These are phyloP conservation scores for Thymelicus acteon DNA, from an alignment of 2,888 invertebrate species.

Conservation along the genomic window DNA sequence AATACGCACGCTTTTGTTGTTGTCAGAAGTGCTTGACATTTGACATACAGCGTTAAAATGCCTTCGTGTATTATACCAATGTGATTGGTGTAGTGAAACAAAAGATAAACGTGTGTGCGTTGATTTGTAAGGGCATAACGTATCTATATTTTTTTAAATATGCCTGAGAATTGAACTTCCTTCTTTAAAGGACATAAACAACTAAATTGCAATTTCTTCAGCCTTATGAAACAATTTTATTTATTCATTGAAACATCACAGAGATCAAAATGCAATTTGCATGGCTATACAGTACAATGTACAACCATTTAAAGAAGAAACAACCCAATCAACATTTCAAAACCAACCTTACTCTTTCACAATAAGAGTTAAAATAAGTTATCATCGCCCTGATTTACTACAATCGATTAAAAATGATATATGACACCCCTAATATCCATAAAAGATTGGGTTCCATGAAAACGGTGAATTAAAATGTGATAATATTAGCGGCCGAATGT, in stretches of 20 bases:
- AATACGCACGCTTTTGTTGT: too few relatives aligned
- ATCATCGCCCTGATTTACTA: constrained; percentile 40
- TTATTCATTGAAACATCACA: not conserved
- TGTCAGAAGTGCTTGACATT: too few relatives aligned
- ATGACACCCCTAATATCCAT: constrained; percentile 40
- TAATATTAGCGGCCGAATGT: constrained; percentile 31
- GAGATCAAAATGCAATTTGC: constrained; percentile 30
- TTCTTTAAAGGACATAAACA: not conserved
- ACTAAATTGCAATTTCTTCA: too few relatives aligned
- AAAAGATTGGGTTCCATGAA: constrained; percentile 39
- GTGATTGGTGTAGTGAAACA: too few relatives aligned
- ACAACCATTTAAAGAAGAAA: constrained; percentile 43
- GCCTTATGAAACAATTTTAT: not conserved
- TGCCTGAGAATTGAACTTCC: too few relatives aligned
- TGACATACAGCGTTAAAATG: too few relatives aligned
- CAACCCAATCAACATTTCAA: constrained; percentile 23
- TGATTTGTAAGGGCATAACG: too few relatives aligned
- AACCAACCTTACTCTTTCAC: constrained; percentile 15
- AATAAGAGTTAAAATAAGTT: not conserved
- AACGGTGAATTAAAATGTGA: constrained; percentile 32
- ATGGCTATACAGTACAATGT: constrained; percentile 39
- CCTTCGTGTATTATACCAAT: too few relatives aligned
- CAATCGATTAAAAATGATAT: constrained; percentile 53
- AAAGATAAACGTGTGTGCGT: too few relatives aligned
- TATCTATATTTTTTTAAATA: too few relatives aligned